Conservation (phyloP, 2,797 vertebrate genomes). For the Pseudochirops corinnae region DNA sequence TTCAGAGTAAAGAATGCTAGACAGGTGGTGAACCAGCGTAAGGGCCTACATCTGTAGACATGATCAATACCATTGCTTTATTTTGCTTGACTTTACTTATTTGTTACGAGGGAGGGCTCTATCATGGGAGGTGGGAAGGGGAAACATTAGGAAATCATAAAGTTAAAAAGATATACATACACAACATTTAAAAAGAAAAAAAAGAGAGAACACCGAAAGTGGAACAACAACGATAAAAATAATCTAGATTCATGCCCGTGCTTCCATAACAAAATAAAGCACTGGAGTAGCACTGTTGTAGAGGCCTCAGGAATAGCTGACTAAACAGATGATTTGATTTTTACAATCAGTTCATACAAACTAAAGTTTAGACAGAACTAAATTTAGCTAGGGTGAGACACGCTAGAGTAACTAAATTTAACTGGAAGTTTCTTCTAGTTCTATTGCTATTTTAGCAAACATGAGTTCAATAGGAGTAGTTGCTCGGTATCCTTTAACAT, state of each 20-base stretch:
- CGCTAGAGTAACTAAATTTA: not conserved
- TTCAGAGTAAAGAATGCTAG: not conserved
- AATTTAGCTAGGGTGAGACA: not conserved
- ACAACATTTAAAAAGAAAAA: not conserved
- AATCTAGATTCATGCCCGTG: not conserved
- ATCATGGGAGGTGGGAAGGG: not conserved
- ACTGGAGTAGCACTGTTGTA: not conserved
- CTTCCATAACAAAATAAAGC: not conserved
- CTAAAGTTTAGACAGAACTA: conserved; percentile 14
- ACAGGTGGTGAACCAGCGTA: not conserved
- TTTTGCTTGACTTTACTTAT: not conserved
- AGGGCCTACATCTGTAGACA: not conserved
- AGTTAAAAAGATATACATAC: not conserved
- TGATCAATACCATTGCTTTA: not conserved
- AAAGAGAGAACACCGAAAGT: not conserved
- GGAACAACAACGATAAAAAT: not conserved
- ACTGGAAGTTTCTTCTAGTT: not conserved
- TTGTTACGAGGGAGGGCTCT: not conserved
- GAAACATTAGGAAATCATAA: not conserved
- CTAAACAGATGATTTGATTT: conserved; percentile 17
- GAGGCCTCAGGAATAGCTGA: conserved; percentile 15
- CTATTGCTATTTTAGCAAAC: not conserved
- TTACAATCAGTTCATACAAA: not conserved
- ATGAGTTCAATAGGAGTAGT: not conserved
- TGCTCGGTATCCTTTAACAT: not conserved